These are phyloP conservation scores for Amphipyra berbera DNA, from an alignment of 2,888 invertebrate genomes.

Conservation along the genomic window DNA sequence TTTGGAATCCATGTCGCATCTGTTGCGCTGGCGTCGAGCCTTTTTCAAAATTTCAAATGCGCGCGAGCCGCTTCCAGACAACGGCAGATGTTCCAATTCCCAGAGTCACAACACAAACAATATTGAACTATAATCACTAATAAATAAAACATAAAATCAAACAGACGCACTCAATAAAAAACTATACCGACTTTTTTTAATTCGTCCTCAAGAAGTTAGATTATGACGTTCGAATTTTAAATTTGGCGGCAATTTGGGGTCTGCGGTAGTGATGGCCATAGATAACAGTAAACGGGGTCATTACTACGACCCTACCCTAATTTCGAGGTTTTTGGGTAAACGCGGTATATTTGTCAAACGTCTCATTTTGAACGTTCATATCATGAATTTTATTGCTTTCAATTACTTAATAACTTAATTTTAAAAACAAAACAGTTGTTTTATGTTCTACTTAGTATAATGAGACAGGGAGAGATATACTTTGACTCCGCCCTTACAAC, in stretches of 20 bases:
- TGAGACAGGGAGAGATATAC: conserved; percentile 71
- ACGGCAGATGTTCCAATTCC: conserved; percentile 83
- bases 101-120: conserved; percentile 50
- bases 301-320: conserved; percentile 80
- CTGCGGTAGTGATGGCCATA: conserved; percentile 79
- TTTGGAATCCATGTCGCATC: conserved; percentile 88
- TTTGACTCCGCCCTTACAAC: conserved; percentile 69
- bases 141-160: conserved; percentile 54
- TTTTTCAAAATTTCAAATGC: conserved; percentile 87
- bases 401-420: conserved; percentile 81
- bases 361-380: conserved; percentile 72
- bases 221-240: conserved; percentile 87
- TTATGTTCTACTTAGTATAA: conserved; percentile 68
- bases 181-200: conserved; percentile 65
- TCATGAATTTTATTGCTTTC: conserved; percentile 79
- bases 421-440: conserved; percentile 63
- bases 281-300: conserved; percentile 86
- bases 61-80: conserved; percentile 80
- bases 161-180: conserved; percentile 49
- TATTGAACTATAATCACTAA: conserved; percentile 57
- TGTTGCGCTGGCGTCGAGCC: conserved; percentile 80
- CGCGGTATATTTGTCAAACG: conserved; percentile 82
- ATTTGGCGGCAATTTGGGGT: conserved; percentile 81
- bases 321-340: conserved; percentile 76
- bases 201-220: conserved; percentile 73